Conservation (phyloP, 92 coral and sea anemone genomes). For the Porites cylindrica region DNA sequence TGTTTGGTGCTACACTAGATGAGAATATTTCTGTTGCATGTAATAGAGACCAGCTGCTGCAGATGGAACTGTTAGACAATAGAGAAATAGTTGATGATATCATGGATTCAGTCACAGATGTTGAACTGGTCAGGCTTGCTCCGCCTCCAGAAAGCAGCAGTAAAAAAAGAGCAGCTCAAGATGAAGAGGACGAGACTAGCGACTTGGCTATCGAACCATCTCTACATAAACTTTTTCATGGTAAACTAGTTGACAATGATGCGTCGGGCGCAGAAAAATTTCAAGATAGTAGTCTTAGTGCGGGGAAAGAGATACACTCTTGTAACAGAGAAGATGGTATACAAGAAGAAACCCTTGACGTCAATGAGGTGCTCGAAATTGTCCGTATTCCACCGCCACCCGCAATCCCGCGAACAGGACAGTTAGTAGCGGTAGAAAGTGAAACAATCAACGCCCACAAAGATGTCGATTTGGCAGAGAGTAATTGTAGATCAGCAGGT, state of each 20-base stretch:
- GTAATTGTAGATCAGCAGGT: neutral
- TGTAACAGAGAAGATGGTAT: neutral
- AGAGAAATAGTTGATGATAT: neutral
- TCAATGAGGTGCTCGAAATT: conserved; percentile 28
- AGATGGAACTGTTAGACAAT: neutral
- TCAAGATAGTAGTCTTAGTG: neutral
- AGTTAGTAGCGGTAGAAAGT: conserved; percentile 11
- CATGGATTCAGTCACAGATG: neutral
- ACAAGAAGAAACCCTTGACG: neutral
- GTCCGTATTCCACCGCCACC: conserved; percentile 66
- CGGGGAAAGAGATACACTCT: neutral
- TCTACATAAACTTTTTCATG: neutral
- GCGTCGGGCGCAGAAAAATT: conserved; percentile 8
- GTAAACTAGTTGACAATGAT: neutral
- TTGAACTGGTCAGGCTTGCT: conserved; percentile 42
- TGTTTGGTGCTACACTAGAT: neutral
- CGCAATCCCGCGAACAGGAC: conserved; percentile 40
- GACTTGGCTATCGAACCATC: neutral
- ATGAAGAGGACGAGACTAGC: neutral
- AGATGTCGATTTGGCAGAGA: neutral
- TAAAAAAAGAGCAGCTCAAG: conserved; percentile 3
- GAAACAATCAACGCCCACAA: neutral
- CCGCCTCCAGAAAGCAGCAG: conserved; percentile 50
- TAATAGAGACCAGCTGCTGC: neutral
- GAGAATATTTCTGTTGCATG: neutral